Percentiles rank a stretch among this genome's conserved stretches.
phyloP scores from a whole-genome alignment of 2,888 invertebrate species.

The Oscheius sp. region DNA sequence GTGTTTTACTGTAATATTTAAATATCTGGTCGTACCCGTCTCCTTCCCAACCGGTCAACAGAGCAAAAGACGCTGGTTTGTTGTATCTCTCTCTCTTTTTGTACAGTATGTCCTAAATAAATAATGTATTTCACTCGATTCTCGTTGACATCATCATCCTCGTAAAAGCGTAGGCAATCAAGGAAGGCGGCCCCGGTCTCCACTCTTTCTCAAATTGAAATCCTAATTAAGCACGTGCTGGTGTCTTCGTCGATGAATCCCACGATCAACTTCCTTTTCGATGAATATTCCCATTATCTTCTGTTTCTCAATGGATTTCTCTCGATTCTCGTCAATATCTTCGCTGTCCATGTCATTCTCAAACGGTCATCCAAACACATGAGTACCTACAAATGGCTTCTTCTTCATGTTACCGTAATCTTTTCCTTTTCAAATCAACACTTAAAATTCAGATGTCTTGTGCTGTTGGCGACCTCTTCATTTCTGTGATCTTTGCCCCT shows the following conservation, averaged over 20 bases:
- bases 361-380: constrained; percentile 11
- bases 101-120: not conserved
- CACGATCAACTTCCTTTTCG: constrained; percentile 27
- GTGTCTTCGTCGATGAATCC: not conserved
- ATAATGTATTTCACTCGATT: not conserved
- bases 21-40: not conserved
- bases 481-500: constrained; percentile 12
- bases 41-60: no score
- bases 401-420: constrained; percentile 25
- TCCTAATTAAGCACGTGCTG: constrained; percentile 5
- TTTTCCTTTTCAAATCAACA: not conserved
- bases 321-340: constrained; percentile 12
- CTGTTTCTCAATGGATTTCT: constrained; percentile 13
- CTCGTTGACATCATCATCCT: no score
- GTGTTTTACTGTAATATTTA: constrained; percentile 17
- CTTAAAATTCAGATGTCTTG: constrained; percentile 11
- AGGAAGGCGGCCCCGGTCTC: no score
- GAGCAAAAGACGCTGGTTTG: not conserved
- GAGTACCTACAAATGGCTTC: constrained; percentile 21
- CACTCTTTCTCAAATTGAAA: no score
- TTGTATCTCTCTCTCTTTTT: constrained; percentile 16
- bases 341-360: constrained; percentile 25
- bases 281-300: constrained; percentile 14
- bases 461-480: constrained; percentile 4
- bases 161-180: no score